Evolutionary conservation across 2,888 invertebrate species (phyloP), one percentile per base, ranked within the genome.

Genomic region (Syrphus vitripennis): DNA sequence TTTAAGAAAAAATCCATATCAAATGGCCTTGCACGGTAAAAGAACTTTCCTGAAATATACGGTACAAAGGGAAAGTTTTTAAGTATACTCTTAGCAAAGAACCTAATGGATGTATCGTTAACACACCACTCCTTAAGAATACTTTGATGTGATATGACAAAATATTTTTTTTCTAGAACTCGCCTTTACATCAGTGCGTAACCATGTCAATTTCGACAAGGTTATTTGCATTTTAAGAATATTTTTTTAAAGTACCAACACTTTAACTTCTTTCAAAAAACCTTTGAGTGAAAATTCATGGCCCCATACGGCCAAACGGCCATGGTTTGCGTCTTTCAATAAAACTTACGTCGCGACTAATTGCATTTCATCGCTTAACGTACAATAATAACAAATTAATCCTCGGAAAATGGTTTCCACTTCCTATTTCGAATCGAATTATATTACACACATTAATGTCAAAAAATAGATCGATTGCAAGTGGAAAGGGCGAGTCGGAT

Each of bases 381-480:
- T 21, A 31, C 16, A 48, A 61, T 16, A 40, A 40, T 74, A 50
- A 40, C 40, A 14, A 50, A 40, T 63, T 74, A 74, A 63, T 61
- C 48, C 50, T 63, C 50, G 10, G 6, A 45, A 53, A 74, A 74
- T 53, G 50, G 53, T 63, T 63, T 74, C 53, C 74, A 53, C 63
- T 63, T 74, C 74, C 63, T 19, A 21, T 61, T 63, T 7, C 29
- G 26, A 53, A 61, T 74, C 74, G 63, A 77, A 55, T 83, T 61
- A 78, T 74, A 74, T 79, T 65, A 75, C 65, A 67, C 65, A 67
- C 79, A 83, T 83, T 83, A 70, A 74, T 70, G 79, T 75, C 79
- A 61, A 83, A 79, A 75, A 61, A 70, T 34, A 74, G 74, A 83
- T 83, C 71, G 53, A 79, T 83, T 70, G 72, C 55, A 65, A 40